Conservation (phyloP, 2,888 invertebrate species). For the Netelia virgata region DNA sequence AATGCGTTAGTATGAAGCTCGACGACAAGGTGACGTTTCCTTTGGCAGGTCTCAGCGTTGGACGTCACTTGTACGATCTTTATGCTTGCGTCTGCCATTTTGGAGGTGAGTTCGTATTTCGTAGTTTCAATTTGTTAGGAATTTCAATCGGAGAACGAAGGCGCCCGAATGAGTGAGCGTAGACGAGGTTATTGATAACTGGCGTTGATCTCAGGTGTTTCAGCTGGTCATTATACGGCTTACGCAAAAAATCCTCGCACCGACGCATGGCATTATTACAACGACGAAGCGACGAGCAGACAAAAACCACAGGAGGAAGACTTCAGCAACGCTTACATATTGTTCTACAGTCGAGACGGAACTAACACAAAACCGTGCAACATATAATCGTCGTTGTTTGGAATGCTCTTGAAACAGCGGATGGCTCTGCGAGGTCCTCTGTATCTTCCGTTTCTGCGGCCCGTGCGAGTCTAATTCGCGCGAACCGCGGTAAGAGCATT, state of each 20-base stretch:
- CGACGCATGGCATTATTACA: slow-evolving; percentile 87
- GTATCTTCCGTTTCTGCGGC: slow-evolving; percentile 55
- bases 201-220: slow-evolving; percentile 85
- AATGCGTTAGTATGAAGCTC: slow-evolving; percentile 87
- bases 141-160: no score
- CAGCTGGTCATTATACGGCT: slow-evolving; percentile 88
- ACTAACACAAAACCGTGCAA: slow-evolving; percentile 82
- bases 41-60: slow-evolving; percentile 86
- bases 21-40: slow-evolving; percentile 88
- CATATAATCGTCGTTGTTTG: slow-evolving; percentile 75
- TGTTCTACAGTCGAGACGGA: slow-evolving; percentile 88
- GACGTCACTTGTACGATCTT: slow-evolving; percentile 86
- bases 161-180: no score
- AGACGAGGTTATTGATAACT: background rate
- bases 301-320: slow-evolving; percentile 87
- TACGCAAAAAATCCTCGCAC: slow-evolving; percentile 87
- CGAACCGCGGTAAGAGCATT: slow-evolving; percentile 27
- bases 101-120: slow-evolving; percentile 86
- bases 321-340: slow-evolving; percentile 87
- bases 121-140: background rate
- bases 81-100: slow-evolving; percentile 89
- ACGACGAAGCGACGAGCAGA: slow-evolving; percentile 86
- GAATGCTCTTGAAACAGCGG: background rate
- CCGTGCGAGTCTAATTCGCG: background rate
- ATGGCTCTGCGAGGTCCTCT: slow-evolving; percentile 3